Evolutionary conservation across 2,113 vertebrate species (phyloP).

Genomic region (Lonchura striata): DNA sequence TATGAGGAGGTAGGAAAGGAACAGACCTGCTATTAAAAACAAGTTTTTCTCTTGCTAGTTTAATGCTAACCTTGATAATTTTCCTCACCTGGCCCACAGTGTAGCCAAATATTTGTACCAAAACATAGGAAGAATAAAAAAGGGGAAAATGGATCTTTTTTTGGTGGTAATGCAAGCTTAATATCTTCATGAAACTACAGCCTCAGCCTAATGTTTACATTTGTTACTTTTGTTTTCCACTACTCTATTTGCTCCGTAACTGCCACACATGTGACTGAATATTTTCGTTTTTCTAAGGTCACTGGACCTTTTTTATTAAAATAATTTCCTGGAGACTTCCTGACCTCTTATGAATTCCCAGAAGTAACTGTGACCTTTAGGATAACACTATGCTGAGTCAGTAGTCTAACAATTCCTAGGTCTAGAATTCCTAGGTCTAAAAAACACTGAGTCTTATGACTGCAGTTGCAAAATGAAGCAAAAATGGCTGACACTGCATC

Average conservation of each 20-base stretch:
- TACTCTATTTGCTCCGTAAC: not conserved
- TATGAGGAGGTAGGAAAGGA: not conserved
- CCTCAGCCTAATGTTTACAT: not conserved
- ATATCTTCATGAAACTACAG: not conserved
- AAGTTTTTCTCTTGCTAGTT: not conserved
- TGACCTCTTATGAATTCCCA: constrained; percentile 4
- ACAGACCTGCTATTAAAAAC: not conserved
- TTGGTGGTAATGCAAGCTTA: not conserved
- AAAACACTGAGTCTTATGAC: not conserved
- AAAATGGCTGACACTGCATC: not conserved
- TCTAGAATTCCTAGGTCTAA: not conserved
- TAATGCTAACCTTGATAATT: not conserved
- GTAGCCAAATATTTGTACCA: not conserved
- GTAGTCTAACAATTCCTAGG: not conserved
- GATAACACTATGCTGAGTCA: not conserved
- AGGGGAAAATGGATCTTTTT: not conserved
- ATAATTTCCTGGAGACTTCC: constrained; percentile 7
- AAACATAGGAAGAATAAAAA: not conserved
- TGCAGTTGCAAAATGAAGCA: not conserved
- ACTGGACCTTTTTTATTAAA: not conserved
- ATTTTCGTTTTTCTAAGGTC: not conserved
- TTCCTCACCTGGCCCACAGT: not conserved
- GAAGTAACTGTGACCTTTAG: not conserved
- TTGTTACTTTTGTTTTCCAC: not conserved
- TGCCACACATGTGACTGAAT: not conserved